Evolutionary conservation across 2,888 invertebrate species (phyloP).

Genomic region (Stenurella melanura): DNA sequence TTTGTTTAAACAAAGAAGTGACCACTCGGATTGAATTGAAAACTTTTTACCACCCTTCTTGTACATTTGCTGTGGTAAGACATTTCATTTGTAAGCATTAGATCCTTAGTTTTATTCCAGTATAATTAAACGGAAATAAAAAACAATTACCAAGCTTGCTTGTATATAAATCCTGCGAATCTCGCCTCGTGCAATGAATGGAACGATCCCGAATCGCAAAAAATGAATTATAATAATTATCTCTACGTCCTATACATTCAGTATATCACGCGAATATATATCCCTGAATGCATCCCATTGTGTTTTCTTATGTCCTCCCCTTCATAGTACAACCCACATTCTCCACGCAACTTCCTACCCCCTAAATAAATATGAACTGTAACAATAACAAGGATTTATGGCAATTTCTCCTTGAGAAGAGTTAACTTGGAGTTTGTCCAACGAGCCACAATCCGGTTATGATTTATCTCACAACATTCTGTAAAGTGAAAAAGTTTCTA

Average conservation of each 20-base stretch:
- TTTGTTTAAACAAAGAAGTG: too few species aligned
- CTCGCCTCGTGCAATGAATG: too few species aligned
- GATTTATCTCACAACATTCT: too few species aligned
- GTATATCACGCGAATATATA: neutral
- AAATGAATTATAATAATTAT: neutral
- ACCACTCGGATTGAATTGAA: too few species aligned
- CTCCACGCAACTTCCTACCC: neutral
- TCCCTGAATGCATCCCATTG: neutral
- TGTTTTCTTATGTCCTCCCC: neutral
- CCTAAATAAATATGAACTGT: neutral
- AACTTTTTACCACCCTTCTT: too few species aligned
- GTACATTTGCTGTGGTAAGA: too few species aligned
- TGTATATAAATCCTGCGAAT: too few species aligned
- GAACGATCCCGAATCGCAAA: neutral
- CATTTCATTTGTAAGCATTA: too few species aligned
- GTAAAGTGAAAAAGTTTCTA: neutral
- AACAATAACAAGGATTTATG: slow-evolving; percentile 4
- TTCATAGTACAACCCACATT: neutral
- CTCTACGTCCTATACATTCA: neutral
- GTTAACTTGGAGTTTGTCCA: neutral
- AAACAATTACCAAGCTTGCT: too few species aligned
- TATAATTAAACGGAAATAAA: too few species aligned
- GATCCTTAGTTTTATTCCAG: too few species aligned
- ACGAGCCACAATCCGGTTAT: neutral
- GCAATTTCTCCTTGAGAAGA: neutral